These are phyloP conservation scores for Troides helena DNA, from an alignment of 2,888 invertebrate genomes.

Conservation along the genomic window DNA sequence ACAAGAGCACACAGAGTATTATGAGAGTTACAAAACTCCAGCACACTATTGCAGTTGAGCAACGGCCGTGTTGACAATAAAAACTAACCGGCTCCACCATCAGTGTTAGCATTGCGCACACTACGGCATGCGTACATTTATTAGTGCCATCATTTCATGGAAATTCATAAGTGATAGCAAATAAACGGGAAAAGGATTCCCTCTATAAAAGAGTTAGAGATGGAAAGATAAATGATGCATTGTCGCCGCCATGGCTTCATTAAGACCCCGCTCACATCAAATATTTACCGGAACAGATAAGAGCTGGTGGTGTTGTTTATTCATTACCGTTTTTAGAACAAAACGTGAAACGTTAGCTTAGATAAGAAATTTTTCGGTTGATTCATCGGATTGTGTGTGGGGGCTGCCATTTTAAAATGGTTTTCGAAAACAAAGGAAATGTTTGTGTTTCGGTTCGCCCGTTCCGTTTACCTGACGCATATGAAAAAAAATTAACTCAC, in stretches of 20 bases:
- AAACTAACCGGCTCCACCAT: constrained; percentile 45
- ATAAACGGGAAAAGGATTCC: constrained; percentile 31
- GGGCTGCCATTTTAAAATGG: constrained; percentile 33
- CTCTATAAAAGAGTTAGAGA: constrained; percentile 46
- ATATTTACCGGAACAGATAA: constrained; percentile 63
- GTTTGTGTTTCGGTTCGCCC: constrained; percentile 33
- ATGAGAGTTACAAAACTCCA: constrained; percentile 35
- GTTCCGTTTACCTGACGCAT: constrained; percentile 32
- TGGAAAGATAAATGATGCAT: constrained; percentile 46
- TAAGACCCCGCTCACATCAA: constrained; percentile 60
- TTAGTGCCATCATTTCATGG: constrained; percentile 38
- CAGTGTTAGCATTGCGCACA: constrained; percentile 47
- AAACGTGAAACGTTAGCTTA: constrained; percentile 40
- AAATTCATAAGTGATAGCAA: constrained; percentile 31
- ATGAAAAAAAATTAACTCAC: constrained; percentile 25
- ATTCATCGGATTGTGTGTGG: constrained; percentile 40
- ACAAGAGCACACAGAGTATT: constrained; percentile 14
- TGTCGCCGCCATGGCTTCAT: constrained; percentile 55
- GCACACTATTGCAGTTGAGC: constrained; percentile 33
- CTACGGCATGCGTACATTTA: constrained; percentile 37
- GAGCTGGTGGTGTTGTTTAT: constrained; percentile 40
- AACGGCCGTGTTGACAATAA: constrained; percentile 40
- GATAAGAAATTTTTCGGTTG: constrained; percentile 43
- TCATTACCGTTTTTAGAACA: constrained; percentile 50
- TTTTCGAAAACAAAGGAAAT: constrained; percentile 36